Base-by-base conservation (phyloP, 2,888 invertebrate genomes). In the Polylopha cassiicola region DNA sequence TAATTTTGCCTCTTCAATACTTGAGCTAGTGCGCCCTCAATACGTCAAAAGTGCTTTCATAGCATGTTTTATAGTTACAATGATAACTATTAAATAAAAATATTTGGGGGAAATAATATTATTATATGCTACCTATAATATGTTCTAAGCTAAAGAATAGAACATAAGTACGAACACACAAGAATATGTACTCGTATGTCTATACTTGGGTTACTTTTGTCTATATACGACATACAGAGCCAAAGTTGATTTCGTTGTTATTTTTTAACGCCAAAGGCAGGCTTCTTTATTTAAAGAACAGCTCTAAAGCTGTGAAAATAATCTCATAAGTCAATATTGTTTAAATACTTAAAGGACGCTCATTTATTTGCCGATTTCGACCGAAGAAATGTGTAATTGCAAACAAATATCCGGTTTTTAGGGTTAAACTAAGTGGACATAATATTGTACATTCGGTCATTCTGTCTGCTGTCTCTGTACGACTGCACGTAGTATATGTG, bases 1-100 rank as follows among this genome's bases (percentile, higher is more conserved):
- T 33, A 29, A 58, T 56, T 59, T 10, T 56, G 56, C 53, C 57
- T 58, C 62, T 65, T 62, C 45, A 61, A 42, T 37, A 27, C 24
- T 31, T 27, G 41, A 22, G 13, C 32, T 34, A 32, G 39, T 31
- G 11, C 51, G 58, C 48, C 57, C 61, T 42, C 60, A 44, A 65
- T 60, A 49, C 60, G 65, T 61, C 65, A 59, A 53, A 54, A 46
- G 45, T 46, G 46, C 46, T 54, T 61, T 55, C 48, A 37, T 30
- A 6, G 18, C 28, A 23, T 29, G 22, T 18, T 29, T 9, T 11
- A 23, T 1, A 3, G 22, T 28, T 39, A 11, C 8, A 27, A 6
- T 11, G n/a, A n/a, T n/a, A n/a, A n/a, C n/a, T n/a, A n/a, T n/a
- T n/a, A n/a, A n/a, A n/a, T n/a, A n/a, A n/a, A n/a, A n/a, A n/a